A percentile compares a stretch with the other conserved stretches of the same genome.
Evolutionary conservation across 2,113 vertebrate species (phyloP).

Genomic region (Hippolais icterina): DNA sequence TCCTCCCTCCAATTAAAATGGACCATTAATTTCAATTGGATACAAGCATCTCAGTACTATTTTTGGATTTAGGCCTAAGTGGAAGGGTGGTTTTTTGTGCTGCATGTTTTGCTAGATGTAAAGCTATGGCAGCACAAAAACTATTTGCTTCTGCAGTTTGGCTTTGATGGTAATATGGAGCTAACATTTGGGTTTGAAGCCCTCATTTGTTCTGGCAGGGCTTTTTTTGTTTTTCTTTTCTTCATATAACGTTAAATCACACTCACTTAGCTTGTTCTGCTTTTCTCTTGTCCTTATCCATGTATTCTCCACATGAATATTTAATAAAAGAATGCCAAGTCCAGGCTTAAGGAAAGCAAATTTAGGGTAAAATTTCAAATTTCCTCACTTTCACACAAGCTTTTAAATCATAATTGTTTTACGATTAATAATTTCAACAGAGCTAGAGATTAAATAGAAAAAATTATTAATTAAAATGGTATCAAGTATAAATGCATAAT

Average conservation of each 20-base stretch:
- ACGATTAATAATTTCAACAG: not conserved
- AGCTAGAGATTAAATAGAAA: not conserved
- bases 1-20: not conserved
- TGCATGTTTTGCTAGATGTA: not conserved
- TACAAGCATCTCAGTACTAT: not conserved
- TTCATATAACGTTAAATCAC: not conserved
- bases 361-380: not conserved
- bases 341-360: not conserved
- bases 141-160: not conserved
- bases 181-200: not conserved
- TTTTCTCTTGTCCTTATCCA: not conserved
- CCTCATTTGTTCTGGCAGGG: not conserved
- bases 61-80: not conserved
- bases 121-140: not conserved
- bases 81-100: not conserved
- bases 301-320: not conserved
- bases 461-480: not conserved
- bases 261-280: not conserved
- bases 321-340: not conserved
- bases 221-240: not conserved
- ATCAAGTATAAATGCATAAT: not conserved
- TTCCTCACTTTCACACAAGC: not conserved
- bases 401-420: not conserved
- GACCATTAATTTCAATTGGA: not conserved
- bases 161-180: not conserved